A percentile compares a stretch with the other conserved stretches of the same genome.
These are phyloP conservation scores for Anthopleura sola DNA, from an alignment of 64 coral and sea anemone genomes.

Conservation along the genomic window DNA sequence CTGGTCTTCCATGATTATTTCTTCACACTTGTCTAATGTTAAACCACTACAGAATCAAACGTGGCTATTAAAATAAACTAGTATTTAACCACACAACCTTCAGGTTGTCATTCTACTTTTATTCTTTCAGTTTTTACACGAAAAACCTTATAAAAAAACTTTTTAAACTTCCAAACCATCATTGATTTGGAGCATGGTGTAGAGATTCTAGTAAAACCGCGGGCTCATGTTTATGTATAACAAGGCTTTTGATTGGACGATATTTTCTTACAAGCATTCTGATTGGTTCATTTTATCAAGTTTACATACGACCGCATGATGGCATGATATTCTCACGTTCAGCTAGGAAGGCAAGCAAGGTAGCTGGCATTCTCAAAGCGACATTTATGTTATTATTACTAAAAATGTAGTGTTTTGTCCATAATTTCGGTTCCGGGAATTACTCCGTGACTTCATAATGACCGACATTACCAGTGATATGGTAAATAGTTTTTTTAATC, in stretches of 20 bases:
- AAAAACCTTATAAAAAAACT: too few relatives aligned
- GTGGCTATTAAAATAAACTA: not conserved
- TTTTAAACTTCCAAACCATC: too few relatives aligned
- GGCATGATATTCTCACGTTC: not conserved
- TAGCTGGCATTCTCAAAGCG: not conserved
- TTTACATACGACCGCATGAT: not conserved
- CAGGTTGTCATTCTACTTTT: not conserved
- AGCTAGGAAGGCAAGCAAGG: not conserved
- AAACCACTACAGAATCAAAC: not conserved
- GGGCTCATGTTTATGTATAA: constrained; percentile 1
- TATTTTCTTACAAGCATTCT: constrained; percentile 19
- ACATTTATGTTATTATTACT: not conserved
- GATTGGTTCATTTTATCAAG: constrained; percentile 23
- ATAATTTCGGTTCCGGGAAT: not conserved
- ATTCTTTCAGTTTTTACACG: not conserved
- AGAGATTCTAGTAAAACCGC: not conserved
- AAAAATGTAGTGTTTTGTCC: not conserved
- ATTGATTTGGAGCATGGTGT: too few relatives aligned
- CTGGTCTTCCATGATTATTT: constrained; percentile 20
- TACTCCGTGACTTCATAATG: constrained; percentile 26
- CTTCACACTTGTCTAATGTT: not conserved
- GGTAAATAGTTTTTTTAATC: constrained; percentile 71
- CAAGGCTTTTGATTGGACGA: not conserved
- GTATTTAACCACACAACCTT: not conserved
- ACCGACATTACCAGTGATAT: constrained; percentile 69